A percentile compares a stretch with the other conserved stretches of the same genome.
These are phyloP conservation scores for Homalodisca vitripennis DNA, from an alignment of 1,140 invertebrate species.

Conservation along the genomic window DNA sequence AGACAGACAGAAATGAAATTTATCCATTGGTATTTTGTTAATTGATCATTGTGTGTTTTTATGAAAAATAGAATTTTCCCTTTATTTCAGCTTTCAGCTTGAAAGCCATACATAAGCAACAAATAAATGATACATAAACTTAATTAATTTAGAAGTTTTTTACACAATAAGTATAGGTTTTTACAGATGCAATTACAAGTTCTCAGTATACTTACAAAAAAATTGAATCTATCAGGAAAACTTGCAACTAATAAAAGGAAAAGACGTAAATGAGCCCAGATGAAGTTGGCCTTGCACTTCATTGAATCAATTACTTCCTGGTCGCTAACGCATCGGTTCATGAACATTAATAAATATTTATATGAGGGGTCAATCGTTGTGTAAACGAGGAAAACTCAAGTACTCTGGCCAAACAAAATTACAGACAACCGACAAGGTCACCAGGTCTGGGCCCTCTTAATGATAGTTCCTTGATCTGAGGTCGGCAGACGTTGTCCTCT, in stretches of 20 bases:
- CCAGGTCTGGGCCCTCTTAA: not conserved
- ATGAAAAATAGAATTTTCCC: not conserved
- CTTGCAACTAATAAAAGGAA: not conserved
- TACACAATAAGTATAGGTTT: not conserved
- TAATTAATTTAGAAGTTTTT: not conserved
- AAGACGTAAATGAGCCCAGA: not conserved
- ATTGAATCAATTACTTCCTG: not conserved
- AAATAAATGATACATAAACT: not conserved
- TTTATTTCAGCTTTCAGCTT: not conserved
- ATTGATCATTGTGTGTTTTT: slow-evolving; percentile 14
- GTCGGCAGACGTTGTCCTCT: not conserved
- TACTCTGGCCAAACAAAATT: not conserved
- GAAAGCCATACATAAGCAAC: not conserved
- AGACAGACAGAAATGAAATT: not conserved
- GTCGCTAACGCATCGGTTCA: not conserved
- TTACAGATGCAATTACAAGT: not conserved
- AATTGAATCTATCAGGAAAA: not conserved
- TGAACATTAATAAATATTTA: not conserved
- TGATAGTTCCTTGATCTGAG: not conserved
- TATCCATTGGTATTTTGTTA: slow-evolving; percentile 10
- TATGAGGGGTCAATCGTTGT: not conserved
- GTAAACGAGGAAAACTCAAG: not conserved
- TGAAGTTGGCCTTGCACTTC: slow-evolving; percentile 7
- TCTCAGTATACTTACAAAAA: not conserved
- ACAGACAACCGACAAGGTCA: not conserved